A percentile compares a stretch with the other conserved stretches of the same genome.
These are phyloP conservation scores for Toxonevra muliebris DNA, from an alignment of 2,888 invertebrate genomes.

Conservation along the genomic window DNA sequence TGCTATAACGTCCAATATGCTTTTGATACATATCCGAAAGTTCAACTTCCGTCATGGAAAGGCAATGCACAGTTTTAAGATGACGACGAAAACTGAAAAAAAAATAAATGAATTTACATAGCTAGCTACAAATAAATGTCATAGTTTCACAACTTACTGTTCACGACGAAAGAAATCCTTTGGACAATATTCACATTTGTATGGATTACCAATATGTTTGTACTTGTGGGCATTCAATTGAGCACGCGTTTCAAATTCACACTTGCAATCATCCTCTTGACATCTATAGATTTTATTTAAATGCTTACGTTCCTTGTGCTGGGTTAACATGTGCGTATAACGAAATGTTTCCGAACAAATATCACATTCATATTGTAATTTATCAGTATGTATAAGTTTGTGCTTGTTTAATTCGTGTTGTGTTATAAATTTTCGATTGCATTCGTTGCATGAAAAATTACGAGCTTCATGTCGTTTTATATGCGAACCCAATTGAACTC, in stretches of 20 bases:
- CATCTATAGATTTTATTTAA: neutral
- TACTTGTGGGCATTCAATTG: slow-evolving; percentile 13
- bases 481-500: slow-evolving; percentile 5
- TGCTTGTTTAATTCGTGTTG: slow-evolving; percentile 44
- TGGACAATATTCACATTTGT: slow-evolving; percentile 22
- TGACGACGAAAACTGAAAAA: slow-evolving; percentile 19
- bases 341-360: slow-evolving; percentile 6
- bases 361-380: slow-evolving; percentile 3
- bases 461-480: slow-evolving; percentile 30
- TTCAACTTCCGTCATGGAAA: slow-evolving; percentile 5
- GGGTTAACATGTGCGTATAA: neutral
- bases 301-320: slow-evolving; percentile 7
- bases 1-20: neutral
- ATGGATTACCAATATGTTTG: slow-evolving; percentile 19
- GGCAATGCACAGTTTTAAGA: slow-evolving; percentile 8
- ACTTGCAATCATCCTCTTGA: neutral
- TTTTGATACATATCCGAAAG: slow-evolving; percentile 9
- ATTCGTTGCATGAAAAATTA: slow-evolving; percentile 44
- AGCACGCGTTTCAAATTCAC: slow-evolving; percentile 2
- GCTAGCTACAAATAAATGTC: neutral
- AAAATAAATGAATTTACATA: neutral
- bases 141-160: slow-evolving; percentile 10
- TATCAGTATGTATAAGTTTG: slow-evolving; percentile 28
- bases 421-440: slow-evolving; percentile 46
- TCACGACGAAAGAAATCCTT: slow-evolving; percentile 28